Percentiles rank a stretch among this genome's conserved stretches.
phyloP scores from a whole-genome alignment of 2,797 vertebrate species.

The Hemibagrus guttatus region DNA sequence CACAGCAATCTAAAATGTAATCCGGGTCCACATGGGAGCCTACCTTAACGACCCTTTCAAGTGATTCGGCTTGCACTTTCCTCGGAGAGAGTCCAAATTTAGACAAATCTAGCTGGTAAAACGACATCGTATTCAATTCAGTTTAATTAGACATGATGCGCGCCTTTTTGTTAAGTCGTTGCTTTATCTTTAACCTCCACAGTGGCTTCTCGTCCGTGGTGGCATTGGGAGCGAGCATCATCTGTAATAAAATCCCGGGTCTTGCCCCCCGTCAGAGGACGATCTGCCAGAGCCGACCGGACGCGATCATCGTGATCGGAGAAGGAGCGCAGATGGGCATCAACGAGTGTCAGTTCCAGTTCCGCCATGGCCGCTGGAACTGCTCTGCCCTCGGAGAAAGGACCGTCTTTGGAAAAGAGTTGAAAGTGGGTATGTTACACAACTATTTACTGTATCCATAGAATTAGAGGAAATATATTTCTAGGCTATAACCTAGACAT shows the following conservation, averaged over 20 bases:
- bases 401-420: conserved; percentile 96
- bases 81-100: neutral
- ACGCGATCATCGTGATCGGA: conserved; percentile 97
- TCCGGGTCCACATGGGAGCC: neutral
- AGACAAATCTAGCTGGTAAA: neutral
- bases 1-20: neutral
- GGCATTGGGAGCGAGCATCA: conserved; percentile 94
- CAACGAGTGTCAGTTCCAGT: conserved; percentile 97
- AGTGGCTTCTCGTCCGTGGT: conserved; percentile 95
- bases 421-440: conserved; percentile 94
- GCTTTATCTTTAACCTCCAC: conserved; percentile 41
- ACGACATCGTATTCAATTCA: no score
- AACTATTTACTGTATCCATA: conserved; percentile 49
- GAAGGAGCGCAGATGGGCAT: conserved; percentile 97
- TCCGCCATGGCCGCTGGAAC: conserved; percentile 95
- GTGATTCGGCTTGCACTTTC: neutral
- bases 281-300: conserved; percentile 96
- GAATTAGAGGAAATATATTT: neutral
- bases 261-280: conserved; percentile 93
- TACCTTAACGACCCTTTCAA: neutral
- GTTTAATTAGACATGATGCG: neutral
- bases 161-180: neutral
- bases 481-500: neutral
- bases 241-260: conserved; percentile 97
- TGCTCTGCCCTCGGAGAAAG: conserved; percentile 94